phyloP scores from a whole-genome alignment of 2,113 vertebrate species.

The Gopherus evgoodei region DNA sequence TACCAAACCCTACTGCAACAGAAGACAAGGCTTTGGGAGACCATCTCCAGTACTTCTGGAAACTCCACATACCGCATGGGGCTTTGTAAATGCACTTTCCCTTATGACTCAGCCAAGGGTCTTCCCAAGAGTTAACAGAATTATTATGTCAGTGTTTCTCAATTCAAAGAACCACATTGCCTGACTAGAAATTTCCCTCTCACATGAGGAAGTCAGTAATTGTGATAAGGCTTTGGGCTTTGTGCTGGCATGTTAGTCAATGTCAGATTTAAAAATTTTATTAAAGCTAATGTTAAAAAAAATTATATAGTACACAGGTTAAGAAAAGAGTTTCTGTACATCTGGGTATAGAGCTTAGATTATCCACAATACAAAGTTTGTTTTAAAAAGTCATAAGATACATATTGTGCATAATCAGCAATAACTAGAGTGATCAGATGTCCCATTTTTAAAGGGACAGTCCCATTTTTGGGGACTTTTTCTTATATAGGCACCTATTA shows the following conservation, averaged over 20 bases:
- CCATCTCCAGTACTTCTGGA: background rate
- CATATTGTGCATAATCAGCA: too few relatives aligned
- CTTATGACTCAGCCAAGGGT: background rate
- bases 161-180: background rate
- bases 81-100: background rate
- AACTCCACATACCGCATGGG: background rate
- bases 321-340: too few relatives aligned
- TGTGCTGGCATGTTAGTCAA: background rate
- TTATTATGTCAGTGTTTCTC: background rate
- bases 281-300: too few relatives aligned
- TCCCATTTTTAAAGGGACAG: too few relatives aligned
- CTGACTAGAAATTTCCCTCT: constrained; percentile 2
- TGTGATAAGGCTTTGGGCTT: background rate
- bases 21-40: background rate
- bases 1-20: background rate
- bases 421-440: too few relatives aligned
- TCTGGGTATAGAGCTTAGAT: too few relatives aligned
- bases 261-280: background rate
- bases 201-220: constrained; percentile 2
- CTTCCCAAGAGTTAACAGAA: background rate
- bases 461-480: too few relatives aligned
- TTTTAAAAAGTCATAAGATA: too few relatives aligned
- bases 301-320: too few relatives aligned
- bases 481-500: too few relatives aligned
- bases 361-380: too few relatives aligned